These are phyloP conservation scores for Hydrolagus colliei DNA, from an alignment of 2,797 vertebrate species.

Conservation along the genomic window DNA sequence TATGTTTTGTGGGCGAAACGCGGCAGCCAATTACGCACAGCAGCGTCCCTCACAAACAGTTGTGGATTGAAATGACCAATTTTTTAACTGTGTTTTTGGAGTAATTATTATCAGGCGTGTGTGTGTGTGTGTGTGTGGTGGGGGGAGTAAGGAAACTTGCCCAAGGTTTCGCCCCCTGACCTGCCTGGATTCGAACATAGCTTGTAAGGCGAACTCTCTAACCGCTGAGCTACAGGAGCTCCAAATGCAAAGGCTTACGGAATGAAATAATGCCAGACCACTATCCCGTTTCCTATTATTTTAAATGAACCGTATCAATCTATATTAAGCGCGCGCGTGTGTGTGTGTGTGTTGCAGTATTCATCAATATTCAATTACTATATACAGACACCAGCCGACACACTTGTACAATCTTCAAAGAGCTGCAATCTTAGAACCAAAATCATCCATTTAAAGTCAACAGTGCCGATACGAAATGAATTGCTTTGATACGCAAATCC, in stretches of 20 bases:
- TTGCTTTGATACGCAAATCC: neutral
- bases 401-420: neutral
- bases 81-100: too few species aligned
- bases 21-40: too few species aligned
- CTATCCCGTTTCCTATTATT: neutral
- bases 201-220: too few species aligned
- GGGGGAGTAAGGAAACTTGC: neutral
- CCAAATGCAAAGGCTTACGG: neutral
- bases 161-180: too few species aligned
- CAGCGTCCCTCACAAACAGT: too few species aligned
- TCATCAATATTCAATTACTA: neutral
- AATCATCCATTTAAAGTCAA: neutral
- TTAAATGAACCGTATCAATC: neutral
- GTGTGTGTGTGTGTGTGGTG: too few species aligned
- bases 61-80: too few species aligned
- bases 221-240: too few species aligned
- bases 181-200: too few species aligned
- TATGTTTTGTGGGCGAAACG: too few species aligned
- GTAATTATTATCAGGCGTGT: too few species aligned
- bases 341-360: neutral
- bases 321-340: neutral
- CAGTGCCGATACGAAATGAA: neutral
- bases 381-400: neutral
- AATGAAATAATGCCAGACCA: neutral
- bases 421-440: too few species aligned